These are phyloP conservation scores for Anhinga anhinga DNA, from an alignment of 2,113 vertebrate species.

Conservation along the genomic window DNA sequence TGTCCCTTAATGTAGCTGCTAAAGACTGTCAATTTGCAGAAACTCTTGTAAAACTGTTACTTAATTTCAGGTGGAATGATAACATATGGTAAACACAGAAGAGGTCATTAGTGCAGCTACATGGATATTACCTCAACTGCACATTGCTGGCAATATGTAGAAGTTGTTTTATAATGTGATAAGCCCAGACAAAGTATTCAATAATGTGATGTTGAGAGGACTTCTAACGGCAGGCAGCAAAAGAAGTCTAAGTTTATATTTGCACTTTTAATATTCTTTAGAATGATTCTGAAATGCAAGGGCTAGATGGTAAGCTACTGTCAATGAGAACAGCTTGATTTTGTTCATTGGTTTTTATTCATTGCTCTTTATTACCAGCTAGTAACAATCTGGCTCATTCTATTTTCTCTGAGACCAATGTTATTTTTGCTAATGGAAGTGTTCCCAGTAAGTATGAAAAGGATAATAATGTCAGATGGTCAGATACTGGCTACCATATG, in stretches of 20 bases:
- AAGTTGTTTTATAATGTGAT: not conserved
- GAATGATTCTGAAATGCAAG: not conserved
- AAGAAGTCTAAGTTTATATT: not conserved
- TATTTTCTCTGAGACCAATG: not conserved
- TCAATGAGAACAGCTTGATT: not conserved
- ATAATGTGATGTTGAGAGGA: not conserved
- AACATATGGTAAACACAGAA: not conserved
- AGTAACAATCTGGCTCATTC: not conserved
- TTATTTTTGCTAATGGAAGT: not conserved
- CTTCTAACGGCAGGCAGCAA: not conserved
- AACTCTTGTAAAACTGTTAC: not conserved
- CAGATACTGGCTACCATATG: not conserved
- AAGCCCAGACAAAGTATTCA: not conserved
- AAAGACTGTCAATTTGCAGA: not conserved
- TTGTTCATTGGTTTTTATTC: not conserved
- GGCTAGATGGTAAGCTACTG: not conserved
- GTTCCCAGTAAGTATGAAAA: not conserved
- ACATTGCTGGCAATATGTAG: not conserved
- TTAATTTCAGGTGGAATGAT: constrained; percentile 32
- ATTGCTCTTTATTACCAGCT: not conserved
- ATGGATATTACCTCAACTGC: not conserved
- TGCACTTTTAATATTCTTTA: not conserved
- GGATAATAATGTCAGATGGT: not conserved
- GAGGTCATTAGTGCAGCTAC: constrained; percentile 15
- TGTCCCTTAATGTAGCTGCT: not conserved